These are phyloP conservation scores for Gymnobelideus leadbeateri DNA, from an alignment of 2,113 vertebrate species.

Conservation along the genomic window DNA sequence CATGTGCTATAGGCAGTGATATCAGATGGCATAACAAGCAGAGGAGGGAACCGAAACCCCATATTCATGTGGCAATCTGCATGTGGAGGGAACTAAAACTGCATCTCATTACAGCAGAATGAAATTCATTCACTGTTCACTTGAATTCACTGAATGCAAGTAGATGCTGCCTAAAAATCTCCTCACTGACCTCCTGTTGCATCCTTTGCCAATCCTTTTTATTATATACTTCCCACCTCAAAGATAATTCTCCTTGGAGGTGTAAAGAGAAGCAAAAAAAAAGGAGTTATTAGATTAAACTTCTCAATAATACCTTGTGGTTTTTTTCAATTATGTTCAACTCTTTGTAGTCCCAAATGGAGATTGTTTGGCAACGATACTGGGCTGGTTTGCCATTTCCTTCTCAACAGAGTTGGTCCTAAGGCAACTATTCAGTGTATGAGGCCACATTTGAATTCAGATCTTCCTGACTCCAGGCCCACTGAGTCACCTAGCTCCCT, in stretches of 20 bases:
- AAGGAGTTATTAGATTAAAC: neutral
- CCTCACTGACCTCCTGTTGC: neutral
- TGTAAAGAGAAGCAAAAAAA: neutral
- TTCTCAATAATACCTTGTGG: neutral
- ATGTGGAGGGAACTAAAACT: neutral
- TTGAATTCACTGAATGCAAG: neutral
- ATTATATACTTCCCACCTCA: neutral
- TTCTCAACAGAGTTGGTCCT: no score
- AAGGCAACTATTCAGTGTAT: neutral
- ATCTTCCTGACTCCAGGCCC: no score
- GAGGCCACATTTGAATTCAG: neutral
- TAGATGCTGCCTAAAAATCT: neutral
- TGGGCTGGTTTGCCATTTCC: neutral
- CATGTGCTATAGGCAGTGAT: no score
- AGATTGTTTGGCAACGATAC: neutral
- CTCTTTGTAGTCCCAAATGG: neutral
- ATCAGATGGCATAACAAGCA: neutral
- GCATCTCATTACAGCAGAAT: neutral
- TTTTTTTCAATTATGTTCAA: neutral
- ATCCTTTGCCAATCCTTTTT: neutral
- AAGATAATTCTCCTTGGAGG: neutral
- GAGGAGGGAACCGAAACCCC: neutral
- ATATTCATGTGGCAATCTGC: neutral
- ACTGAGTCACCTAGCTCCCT: neutral
- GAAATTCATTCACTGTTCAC: neutral